Evolutionary conservation across 2,888 invertebrate species (phyloP).

Genomic region (Sceliomorpha sp.): DNA sequence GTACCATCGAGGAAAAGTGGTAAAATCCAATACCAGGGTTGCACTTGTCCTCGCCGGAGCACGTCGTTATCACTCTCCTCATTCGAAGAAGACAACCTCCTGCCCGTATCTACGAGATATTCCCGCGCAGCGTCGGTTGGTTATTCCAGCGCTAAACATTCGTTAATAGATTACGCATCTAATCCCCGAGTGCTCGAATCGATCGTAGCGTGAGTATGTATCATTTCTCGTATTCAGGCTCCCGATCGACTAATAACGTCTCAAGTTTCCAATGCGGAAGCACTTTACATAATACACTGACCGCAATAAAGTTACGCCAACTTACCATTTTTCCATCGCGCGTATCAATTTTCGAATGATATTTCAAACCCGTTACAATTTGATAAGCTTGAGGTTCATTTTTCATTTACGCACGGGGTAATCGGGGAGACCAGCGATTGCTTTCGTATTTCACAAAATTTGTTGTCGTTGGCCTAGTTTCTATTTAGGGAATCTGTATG

Average conservation of each 20-base stretch:
- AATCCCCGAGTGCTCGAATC: slow-evolving; percentile 14
- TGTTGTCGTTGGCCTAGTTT: too few relatives aligned
- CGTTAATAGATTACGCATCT: slow-evolving; percentile 23
- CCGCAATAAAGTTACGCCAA: slow-evolving; percentile 39
- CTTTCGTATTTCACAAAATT: too few relatives aligned
- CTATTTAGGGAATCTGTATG: too few relatives aligned
- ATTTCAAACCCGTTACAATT: not conserved
- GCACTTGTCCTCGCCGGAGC: slow-evolving; percentile 4
- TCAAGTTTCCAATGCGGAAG: slow-evolving; percentile 36
- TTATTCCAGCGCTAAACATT: slow-evolving; percentile 19
- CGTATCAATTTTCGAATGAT: not conserved
- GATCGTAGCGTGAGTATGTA: slow-evolving; percentile 15
- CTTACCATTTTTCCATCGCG: not conserved
- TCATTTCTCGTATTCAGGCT: slow-evolving; percentile 31
- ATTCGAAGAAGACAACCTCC: slow-evolving; percentile 1
- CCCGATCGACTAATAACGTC: slow-evolving; percentile 31
- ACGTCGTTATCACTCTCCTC: slow-evolving; percentile 9
- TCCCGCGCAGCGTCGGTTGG: not conserved
- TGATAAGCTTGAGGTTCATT: too few relatives aligned
- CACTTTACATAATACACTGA: slow-evolving; percentile 39
- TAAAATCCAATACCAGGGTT: slow-evolving; percentile 4
- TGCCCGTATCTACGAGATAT: not conserved
- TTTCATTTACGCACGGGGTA: too few relatives aligned
- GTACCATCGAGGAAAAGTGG: not conserved
- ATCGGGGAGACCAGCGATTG: too few relatives aligned